A percentile compares a stretch with the other conserved stretches of the same genome.
Conservation (phyloP, 2,888 invertebrate species). For the Tryphoninae sp. region DNA sequence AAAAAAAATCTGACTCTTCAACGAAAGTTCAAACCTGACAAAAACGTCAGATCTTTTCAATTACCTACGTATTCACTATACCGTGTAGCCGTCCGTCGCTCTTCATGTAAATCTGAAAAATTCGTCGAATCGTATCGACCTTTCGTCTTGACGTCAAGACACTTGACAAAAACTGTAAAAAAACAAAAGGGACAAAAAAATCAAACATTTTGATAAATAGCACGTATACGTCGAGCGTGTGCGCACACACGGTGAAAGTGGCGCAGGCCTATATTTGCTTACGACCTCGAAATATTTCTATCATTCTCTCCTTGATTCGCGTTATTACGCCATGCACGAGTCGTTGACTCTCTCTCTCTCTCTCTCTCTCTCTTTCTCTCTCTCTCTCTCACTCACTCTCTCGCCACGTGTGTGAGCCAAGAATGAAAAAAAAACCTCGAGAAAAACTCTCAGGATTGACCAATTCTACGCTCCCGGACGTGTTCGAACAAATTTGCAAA, state of each 20-base stretch:
- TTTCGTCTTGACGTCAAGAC: no score
- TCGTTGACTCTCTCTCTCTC: constrained; percentile 22
- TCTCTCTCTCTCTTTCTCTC: no score
- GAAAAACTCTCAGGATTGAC: background rate
- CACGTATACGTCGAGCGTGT: background rate
- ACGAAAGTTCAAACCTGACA: no score
- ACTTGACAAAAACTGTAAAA: no score
- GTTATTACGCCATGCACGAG: constrained; percentile 45
- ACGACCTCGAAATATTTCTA: background rate
- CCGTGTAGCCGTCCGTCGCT: no score
- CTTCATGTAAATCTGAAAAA: no score
- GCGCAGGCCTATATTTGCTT: background rate
- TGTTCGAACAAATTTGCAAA: background rate
- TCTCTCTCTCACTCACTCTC: background rate
- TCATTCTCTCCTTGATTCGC: constrained; percentile 14
- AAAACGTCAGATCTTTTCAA: no score
- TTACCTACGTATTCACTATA: no score
- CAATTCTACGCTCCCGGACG: background rate
- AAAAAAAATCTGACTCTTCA: no score
- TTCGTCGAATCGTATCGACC: no score
- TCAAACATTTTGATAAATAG: background rate
- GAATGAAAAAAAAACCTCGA: constrained; percentile 19
- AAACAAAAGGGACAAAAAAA: background rate
- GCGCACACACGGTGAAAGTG: background rate
- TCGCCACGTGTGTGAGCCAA: constrained; percentile 44